Base-by-base conservation (phyloP, 2,113 vertebrate genomes). In the Climacteris rufus region DNA sequence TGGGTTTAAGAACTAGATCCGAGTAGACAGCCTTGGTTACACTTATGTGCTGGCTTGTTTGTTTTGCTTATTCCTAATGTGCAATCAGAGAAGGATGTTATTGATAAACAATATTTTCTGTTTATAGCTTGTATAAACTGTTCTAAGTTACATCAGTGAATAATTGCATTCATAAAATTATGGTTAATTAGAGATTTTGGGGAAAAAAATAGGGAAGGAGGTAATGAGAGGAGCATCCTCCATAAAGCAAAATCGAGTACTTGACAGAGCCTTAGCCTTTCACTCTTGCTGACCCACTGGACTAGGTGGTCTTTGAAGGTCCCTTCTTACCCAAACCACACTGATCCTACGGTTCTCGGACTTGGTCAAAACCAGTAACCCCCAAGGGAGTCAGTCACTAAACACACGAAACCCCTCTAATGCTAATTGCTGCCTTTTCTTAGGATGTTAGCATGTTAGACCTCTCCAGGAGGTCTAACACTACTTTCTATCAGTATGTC, bases 1-100 rank as follows among this genome's bases (percentile, higher is more conserved):
- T 71, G 76, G 6, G 19, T 49, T 66, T 90, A 49, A 87, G 65
- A 87, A 78, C 31, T 61, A 65, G 61, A 61, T 65, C n/a, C 35
- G 59, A 81, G n/a, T 19, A 78, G 93, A 90, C 47, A 88, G 89
- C 56, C 18, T 49, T 30, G 20, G 80, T 81, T 78, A 47, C 70
- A 40, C 53, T 59, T 83, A 49, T 24, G 20, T 64, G 53, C 39
- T 24, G 37, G 14, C 2, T 81, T 92, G 74, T 92, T 96, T 94
- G 44, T 96, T 95, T 94, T 95, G 64, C 22, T 96, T 94, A 59
- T 56, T 96, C 52, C 66, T 85, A 82, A 95, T 1, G 14, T 69
- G 70, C 33, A 70, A 20, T 47, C 45, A 83, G 87, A 95, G 61
- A 71, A 53, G 11, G 90, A 89, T 60, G 27, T 70, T 90, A n/a